Evolutionary conservation across 2,113 vertebrate species (phyloP).

Genomic region (Panurus biarmicus): DNA sequence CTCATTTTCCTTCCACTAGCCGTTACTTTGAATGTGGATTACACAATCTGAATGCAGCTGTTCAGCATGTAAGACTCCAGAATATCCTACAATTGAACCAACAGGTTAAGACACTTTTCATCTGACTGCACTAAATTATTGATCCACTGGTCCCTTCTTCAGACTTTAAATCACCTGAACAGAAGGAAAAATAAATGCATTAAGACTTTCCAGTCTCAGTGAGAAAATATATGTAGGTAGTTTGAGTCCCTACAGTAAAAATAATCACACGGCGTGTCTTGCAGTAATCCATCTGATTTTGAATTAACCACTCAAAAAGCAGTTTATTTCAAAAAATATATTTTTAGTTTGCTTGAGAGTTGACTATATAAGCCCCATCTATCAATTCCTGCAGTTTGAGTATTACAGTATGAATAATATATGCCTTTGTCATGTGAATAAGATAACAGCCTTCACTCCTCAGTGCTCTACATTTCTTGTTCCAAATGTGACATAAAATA

Average conservation of each 20-base stretch:
- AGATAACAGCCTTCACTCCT: conserved; percentile 40
- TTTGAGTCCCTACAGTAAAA: conserved; percentile 16
- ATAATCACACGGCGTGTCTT: background rate
- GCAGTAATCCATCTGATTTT: conserved; percentile 36
- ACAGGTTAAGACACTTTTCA: conserved; percentile 13
- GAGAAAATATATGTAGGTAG: conserved; percentile 1
- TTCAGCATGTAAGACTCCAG: background rate
- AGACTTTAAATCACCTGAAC: background rate
- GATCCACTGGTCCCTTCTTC: background rate
- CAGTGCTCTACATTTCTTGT: background rate
- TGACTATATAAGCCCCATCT: conserved; percentile 6
- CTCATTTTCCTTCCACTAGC: background rate
- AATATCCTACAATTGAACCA: background rate
- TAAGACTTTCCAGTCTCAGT: background rate
- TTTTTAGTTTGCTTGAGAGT: background rate
- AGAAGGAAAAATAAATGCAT: conserved; percentile 35
- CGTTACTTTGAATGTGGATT: conserved; percentile 10
- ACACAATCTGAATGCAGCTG: background rate
- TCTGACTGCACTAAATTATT: conserved; percentile 40
- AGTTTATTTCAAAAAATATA: conserved; percentile 28
- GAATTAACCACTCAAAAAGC: conserved; percentile 20
- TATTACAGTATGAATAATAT: conserved; percentile 50
- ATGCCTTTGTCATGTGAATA: background rate
- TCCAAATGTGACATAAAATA: conserved; percentile 12
- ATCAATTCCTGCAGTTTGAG: conserved; percentile 25